phyloP scores from a whole-genome alignment of 2,113 vertebrate genomes.

The Salvelinus alpinus region DNA sequence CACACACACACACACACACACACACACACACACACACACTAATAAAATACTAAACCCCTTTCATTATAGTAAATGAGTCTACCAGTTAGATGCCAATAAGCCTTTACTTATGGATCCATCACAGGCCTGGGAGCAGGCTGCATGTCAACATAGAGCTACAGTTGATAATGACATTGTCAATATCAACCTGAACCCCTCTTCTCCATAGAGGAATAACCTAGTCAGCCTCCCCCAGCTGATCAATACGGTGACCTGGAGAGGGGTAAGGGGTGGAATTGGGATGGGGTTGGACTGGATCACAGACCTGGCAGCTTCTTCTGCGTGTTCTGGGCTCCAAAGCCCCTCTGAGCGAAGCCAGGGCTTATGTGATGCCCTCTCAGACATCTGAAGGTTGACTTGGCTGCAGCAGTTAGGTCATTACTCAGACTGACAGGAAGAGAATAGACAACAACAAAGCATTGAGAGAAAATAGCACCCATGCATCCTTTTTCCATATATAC shows the following conservation, averaged over 20 bases:
- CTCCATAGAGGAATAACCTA: not conserved
- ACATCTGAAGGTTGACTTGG: not conserved
- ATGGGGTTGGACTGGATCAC: not conserved
- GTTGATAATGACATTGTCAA: not conserved
- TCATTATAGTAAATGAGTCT: conserved; percentile 13
- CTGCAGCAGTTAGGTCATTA: not conserved
- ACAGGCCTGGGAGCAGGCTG: not conserved
- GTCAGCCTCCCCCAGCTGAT: not conserved
- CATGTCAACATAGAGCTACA: not conserved
- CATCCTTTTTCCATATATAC: not conserved
- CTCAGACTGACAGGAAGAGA: conserved; percentile 7
- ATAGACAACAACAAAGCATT: not conserved
- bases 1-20: no score
- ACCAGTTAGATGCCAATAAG: not conserved
- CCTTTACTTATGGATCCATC: not conserved
- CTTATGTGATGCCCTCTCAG: not conserved
- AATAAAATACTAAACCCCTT: conserved; percentile 16
- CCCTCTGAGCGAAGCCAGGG: not conserved
- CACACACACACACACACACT: not conserved
- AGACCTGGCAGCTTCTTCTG: not conserved
- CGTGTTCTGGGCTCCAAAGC: not conserved
- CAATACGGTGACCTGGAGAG: not conserved
- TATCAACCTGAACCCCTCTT: no score
- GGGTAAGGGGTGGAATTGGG: not conserved
- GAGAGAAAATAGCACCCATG: not conserved